These are phyloP conservation scores for Phoxinus phoxinus DNA, from an alignment of 2,113 vertebrate genomes.

Conservation along the genomic window DNA sequence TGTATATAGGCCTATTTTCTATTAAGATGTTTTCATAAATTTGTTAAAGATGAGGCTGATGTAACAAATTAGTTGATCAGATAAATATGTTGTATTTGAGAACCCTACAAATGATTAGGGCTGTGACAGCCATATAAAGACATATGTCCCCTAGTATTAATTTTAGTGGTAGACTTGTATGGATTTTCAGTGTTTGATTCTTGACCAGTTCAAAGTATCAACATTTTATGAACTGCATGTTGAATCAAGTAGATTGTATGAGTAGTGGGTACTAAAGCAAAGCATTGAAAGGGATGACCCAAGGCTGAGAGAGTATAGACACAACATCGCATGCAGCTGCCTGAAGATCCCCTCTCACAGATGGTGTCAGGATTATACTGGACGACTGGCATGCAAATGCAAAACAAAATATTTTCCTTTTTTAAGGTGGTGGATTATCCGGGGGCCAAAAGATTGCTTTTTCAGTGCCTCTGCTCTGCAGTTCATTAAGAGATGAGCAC, in stretches of 20 bases:
- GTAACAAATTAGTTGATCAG: background rate
- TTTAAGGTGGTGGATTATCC: constrained; percentile 53
- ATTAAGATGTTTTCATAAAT: background rate
- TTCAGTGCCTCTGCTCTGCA: constrained; percentile 34
- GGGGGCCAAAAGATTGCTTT: constrained; percentile 40
- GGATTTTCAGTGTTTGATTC: background rate
- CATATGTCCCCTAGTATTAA: background rate
- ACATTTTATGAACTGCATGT: background rate
- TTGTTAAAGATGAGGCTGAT: background rate
- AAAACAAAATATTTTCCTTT: constrained; percentile 39
- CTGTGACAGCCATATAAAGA: background rate
- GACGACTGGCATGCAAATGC: constrained; percentile 35
- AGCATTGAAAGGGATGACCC: background rate
- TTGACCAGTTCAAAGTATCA: background rate
- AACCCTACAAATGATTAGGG: background rate
- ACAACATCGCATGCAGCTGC: constrained; percentile 33
- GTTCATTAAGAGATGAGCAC: background rate
- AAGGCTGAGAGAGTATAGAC: background rate
- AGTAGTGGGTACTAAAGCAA: background rate
- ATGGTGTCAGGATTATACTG: constrained; percentile 56
- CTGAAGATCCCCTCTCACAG: constrained; percentile 41
- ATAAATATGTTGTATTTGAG: background rate
- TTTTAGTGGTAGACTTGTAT: background rate
- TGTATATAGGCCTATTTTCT: background rate
- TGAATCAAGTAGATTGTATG: background rate